Percentiles rank a stretch among this genome's conserved stretches.
These are phyloP conservation scores for Coecobrya sp. DNA, from an alignment of 2,888 invertebrate genomes.

Conservation along the genomic window DNA sequence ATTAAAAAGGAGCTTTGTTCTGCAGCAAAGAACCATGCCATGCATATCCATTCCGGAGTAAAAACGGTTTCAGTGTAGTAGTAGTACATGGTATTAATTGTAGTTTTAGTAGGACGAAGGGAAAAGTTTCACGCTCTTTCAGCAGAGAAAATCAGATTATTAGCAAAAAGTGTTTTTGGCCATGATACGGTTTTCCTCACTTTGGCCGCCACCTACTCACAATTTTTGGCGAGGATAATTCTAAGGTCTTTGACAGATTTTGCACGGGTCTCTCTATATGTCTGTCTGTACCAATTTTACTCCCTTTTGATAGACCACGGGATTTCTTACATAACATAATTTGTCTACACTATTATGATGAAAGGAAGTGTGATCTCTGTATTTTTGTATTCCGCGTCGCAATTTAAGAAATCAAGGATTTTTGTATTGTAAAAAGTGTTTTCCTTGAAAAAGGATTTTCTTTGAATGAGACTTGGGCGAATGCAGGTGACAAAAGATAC, in stretches of 20 bases:
- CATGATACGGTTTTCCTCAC: neutral
- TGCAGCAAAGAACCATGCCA: neutral
- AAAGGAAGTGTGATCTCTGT: neutral
- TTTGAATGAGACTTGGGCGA: neutral
- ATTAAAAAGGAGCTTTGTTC: constrained; percentile 45
- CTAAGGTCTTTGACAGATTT: constrained; percentile 1
- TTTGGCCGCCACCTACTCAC: neutral
- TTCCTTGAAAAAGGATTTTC: neutral
- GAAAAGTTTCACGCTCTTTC: neutral
- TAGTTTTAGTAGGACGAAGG: neutral
- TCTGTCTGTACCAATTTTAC: no score
- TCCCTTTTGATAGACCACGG: neutral
- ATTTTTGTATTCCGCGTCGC: neutral
- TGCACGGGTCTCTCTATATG: neutral
- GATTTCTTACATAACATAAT: neutral
- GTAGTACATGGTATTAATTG: neutral
- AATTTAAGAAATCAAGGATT: neutral
- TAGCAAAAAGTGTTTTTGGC: neutral
- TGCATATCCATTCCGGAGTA: neutral
- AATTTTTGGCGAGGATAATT: neutral
- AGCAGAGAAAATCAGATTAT: constrained; percentile 1
- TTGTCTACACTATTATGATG: neutral
- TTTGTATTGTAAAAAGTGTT: neutral
- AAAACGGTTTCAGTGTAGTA: neutral
- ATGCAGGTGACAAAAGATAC: neutral